Evolutionary conservation across 2,888 invertebrate genomes (phyloP), one percentile per base, ranked within the genome.

Genomic region (Molanna angustata): DNA sequence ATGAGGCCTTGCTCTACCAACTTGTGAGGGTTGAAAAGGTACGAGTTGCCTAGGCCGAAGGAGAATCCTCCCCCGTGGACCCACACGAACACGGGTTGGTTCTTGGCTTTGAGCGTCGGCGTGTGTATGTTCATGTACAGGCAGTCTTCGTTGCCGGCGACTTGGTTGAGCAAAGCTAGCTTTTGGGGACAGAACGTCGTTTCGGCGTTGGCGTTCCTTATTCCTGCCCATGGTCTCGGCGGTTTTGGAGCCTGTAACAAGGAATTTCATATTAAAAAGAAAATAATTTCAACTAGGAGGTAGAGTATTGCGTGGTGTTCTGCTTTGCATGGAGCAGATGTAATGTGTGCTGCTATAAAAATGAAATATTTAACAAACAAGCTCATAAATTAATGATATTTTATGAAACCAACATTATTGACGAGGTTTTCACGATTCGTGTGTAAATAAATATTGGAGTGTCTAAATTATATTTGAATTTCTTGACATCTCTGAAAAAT

Each of bases 101-200:
- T 64, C 0, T 32, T 39, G 2, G 43, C 69, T 41, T 78, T 75
- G 41, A 84, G 65, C 57, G 73, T 77, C 0, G 85, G 83, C 0
- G 82, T 80, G 68, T 81, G 84, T 0, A 86, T 78, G 64, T 86
- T 87, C 2, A 87, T 70, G 64, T 83, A 85, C 0, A 87, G 74
- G 61, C 86, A 87, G 66, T 86, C 85, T 61, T 87, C 86, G 45
- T 69, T 72, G 0, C 84, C 84, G 0, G 69, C 62, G 2, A 48
- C 13, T 13, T 21, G 17, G 2, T 37, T 40, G 11, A 48, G 27
- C n/a, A 39, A n/a, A 54, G 74, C 74, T 32, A 33, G 27, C 13
- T 22, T 37, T 66, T 86, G 86, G 0, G 82, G 80, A 59, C 81
- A 79, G 1, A 80, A 73, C 21, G 80, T 77, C 2, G 82, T 77